Conservation (phyloP, 2,797 vertebrate species). For the Coreius guichenoti region DNA sequence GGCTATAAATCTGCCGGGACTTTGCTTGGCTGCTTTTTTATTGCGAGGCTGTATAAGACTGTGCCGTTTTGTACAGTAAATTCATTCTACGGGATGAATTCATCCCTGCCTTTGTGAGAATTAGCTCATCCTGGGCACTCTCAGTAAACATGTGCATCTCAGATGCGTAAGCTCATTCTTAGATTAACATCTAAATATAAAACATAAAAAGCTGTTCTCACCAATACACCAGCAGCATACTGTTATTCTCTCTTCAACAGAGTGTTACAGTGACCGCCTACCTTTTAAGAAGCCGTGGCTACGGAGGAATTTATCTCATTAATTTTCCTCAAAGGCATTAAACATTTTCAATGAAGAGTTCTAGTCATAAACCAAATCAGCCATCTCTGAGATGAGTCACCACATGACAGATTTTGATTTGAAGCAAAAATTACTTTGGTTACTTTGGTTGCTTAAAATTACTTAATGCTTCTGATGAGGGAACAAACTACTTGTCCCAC, state of each 20-base stretch:
- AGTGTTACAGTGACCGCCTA: neutral
- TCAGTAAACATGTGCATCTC: neutral
- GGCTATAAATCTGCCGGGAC: conserved; percentile 11
- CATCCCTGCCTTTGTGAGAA: neutral
- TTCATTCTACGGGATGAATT: neutral
- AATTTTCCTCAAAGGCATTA: neutral
- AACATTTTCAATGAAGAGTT: neutral
- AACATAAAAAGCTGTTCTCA: conserved; percentile 15
- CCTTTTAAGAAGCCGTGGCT: neutral
- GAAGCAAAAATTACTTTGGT: neutral
- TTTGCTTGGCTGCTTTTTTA: conserved; percentile 12
- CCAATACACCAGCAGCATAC: neutral
- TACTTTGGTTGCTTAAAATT: too few relatives aligned
- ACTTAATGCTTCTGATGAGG: neutral
- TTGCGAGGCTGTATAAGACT: neutral
- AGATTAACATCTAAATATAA: conserved; percentile 35
- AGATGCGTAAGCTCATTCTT: neutral
- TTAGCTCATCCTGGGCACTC: neutral
- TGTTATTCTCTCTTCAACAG: neutral
- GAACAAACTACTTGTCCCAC: too few relatives aligned
- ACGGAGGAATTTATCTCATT: neutral
- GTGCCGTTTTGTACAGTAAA: neutral
- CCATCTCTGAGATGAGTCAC: conserved; percentile 7
- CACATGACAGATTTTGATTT: neutral
- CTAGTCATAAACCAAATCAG: neutral